Evolutionary conservation across 37 sponge, comb jelly and placozoan species (phyloP).

Genomic region (Aplysina aerophoba): DNA sequence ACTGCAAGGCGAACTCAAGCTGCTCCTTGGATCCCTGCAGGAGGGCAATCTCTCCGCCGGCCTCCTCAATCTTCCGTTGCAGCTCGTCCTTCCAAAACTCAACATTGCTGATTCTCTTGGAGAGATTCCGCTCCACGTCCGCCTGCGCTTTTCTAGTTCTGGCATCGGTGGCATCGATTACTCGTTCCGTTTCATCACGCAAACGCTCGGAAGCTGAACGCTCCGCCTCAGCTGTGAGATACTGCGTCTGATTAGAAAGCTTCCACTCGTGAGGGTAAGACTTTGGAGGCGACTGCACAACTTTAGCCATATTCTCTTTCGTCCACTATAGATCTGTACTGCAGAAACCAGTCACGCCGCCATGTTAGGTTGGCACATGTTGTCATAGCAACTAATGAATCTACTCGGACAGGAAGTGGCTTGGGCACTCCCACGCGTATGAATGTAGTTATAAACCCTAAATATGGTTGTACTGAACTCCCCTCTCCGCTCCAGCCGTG

Average conservation of each 20-base stretch:
- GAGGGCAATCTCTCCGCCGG: constrained; percentile 65
- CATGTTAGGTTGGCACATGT: not conserved
- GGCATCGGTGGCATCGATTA: constrained; percentile 79
- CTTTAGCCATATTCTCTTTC: constrained; percentile 49
- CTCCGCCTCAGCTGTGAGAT: constrained; percentile 77
- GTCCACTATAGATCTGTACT: not conserved
- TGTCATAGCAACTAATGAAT: not conserved
- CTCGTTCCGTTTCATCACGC: constrained; percentile 81
- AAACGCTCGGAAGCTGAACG: constrained; percentile 82
- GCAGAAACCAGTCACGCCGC: not conserved
- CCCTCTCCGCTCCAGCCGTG: no score
- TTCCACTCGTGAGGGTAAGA: constrained; percentile 93
- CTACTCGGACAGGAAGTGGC: no score
- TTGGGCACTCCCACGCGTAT: no score
- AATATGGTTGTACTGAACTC: no score
- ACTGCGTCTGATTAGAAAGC: constrained; percentile 76
- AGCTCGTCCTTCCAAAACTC: constrained; percentile 95
- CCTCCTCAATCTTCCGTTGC: constrained; percentile 61
- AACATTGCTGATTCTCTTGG: constrained; percentile 80
- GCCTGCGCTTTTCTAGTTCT: constrained; percentile 74
- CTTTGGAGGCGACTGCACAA: constrained; percentile 75
- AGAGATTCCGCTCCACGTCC: constrained; percentile 82
- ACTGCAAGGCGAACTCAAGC: constrained; percentile 72
- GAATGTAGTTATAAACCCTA: no score
- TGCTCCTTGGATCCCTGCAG: constrained; percentile 64